These are phyloP conservation scores for Martes martes DNA, from an alignment of 2,113 vertebrate species.

Conservation along the genomic window DNA sequence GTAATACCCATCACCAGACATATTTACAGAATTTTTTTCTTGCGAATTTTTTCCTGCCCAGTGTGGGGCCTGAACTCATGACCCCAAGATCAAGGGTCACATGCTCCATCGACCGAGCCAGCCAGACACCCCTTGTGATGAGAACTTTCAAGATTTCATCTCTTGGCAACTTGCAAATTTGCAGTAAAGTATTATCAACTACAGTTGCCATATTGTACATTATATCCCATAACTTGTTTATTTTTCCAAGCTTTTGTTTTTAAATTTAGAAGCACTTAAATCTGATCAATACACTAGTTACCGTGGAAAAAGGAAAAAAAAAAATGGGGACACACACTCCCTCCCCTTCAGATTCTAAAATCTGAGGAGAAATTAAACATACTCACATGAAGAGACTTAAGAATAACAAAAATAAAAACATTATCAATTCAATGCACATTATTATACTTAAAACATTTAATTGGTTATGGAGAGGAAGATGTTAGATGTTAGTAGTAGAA, in stretches of 20 bases:
- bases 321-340: not conserved
- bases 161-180: not conserved
- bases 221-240: not conserved
- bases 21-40: not conserved
- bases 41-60: not conserved
- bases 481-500: not conserved
- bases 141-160: not conserved
- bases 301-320: not conserved
- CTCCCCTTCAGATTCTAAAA: slow-evolving; percentile 35
- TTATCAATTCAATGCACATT: slow-evolving; percentile 13
- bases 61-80: not conserved
- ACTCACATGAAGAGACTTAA: not conserved
- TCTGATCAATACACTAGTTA: not conserved
- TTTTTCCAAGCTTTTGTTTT: not conserved
- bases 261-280: not conserved
- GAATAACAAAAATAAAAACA: not conserved
- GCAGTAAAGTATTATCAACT: not conserved
- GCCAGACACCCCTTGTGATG: not conserved
- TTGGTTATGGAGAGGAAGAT: not conserved
- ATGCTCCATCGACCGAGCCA: not conserved
- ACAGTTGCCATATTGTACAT: not conserved
- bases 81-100: not conserved
- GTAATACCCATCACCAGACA: not conserved
- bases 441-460: slow-evolving; percentile 8
- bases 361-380: not conserved